These are phyloP conservation scores for Sebastes diaconus DNA, from an alignment of 2,797 vertebrate species.

Conservation along the genomic window DNA sequence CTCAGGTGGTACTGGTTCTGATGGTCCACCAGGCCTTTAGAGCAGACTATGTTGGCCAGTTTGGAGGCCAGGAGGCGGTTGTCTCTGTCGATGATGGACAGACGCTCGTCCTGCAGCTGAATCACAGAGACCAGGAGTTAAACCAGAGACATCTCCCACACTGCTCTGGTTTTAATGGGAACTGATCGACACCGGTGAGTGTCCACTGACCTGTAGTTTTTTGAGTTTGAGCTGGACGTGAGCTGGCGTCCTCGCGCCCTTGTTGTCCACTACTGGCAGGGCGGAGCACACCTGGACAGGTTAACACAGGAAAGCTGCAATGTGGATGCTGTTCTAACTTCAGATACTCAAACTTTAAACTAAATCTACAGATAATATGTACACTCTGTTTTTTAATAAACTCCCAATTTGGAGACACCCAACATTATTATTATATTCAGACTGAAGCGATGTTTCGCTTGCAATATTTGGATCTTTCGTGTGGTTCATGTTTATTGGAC, in stretches of 20 bases:
- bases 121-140: not conserved
- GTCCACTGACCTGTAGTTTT: slow-evolving; percentile 73
- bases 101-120: slow-evolving; percentile 79
- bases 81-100: slow-evolving; percentile 73
- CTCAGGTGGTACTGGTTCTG: slow-evolving; percentile 72
- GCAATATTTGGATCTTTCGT: no score
- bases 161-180: not conserved
- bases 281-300: slow-evolving; percentile 73
- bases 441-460: no score
- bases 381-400: no score
- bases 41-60: slow-evolving; percentile 73
- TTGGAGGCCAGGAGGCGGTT: slow-evolving; percentile 75
- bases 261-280: slow-evolving; percentile 75
- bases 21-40: slow-evolving; percentile 80
- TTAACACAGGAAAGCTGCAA: not conserved
- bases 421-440: no score
- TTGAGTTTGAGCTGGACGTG: slow-evolving; percentile 83
- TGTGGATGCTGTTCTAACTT: no score
- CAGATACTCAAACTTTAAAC: no score
- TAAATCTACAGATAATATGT: no score
- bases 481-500: no score
- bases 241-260: slow-evolving; percentile 62
- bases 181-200: no score
- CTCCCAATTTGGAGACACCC: no score
- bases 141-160: not conserved